phyloP scores from a whole-genome alignment of 2,797 vertebrate species.

The Argentina silus region DNA sequence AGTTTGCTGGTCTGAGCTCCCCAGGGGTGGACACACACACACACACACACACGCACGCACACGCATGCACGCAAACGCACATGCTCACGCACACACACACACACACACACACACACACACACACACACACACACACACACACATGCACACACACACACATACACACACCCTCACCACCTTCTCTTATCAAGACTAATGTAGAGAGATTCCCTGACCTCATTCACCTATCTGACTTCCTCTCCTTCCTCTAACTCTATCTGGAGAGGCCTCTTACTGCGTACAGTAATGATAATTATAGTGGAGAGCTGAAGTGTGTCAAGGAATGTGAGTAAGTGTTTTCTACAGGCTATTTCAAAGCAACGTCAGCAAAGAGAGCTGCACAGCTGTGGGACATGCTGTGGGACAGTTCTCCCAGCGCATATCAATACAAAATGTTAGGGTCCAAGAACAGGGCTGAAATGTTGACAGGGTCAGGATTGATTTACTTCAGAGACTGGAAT shows the following conservation, averaged over 20 bases:
- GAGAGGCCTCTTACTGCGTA: constrained; percentile 10
- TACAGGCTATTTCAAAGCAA: constrained; percentile 7
- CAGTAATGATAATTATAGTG: constrained; percentile 19
- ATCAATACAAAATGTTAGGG: neutral
- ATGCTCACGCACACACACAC: neutral
- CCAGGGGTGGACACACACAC: neutral
- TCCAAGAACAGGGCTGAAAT: neutral
- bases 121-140: constrained; percentile 11
- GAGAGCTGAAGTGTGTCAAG: neutral
- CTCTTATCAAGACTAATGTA: neutral
- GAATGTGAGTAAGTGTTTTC: constrained; percentile 3
- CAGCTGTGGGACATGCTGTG: neutral
- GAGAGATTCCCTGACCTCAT: constrained; percentile 10
- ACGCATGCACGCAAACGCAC: constrained; percentile 11
- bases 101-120: neutral
- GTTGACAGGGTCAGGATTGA: constrained; percentile 9
- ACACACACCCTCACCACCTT: neutral
- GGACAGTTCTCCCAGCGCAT: neutral
- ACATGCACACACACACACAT: neutral
- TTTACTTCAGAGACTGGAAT: neutral
- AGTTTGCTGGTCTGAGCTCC: neutral
- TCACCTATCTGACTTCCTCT: constrained; percentile 26
- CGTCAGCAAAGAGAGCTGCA: neutral
- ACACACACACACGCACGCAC: neutral
- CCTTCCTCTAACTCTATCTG: constrained; percentile 6